phyloP scores from a whole-genome alignment of 1,140 invertebrate genomes.

The Coboldia fuscipes region DNA sequence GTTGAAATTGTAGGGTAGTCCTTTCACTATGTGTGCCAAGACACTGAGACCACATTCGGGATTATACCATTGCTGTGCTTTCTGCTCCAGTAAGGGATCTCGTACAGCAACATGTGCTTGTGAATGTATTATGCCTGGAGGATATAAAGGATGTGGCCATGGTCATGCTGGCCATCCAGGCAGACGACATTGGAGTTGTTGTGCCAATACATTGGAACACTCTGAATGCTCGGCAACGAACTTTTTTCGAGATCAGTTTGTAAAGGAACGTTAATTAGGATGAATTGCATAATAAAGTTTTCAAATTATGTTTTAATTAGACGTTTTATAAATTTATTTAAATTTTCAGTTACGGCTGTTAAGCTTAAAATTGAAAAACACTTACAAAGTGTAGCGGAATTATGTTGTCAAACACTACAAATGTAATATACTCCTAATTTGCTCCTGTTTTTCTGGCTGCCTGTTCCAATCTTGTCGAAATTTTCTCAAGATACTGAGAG shows the following conservation, averaged over 20 bases:
- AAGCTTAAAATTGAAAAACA: no score
- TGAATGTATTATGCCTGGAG: constrained; percentile 41
- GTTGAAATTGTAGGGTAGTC: constrained; percentile 26
- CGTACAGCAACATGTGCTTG: constrained; percentile 45
- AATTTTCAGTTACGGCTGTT: no score
- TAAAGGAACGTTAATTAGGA: neutral
- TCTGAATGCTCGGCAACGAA: constrained; percentile 26
- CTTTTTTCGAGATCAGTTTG: constrained; percentile 3
- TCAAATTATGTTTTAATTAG: no score
- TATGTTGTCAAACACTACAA: no score
- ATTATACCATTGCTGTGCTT: constrained; percentile 58
- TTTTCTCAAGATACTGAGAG: no score
- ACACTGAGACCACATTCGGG: constrained; percentile 35
- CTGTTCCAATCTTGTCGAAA: no score
- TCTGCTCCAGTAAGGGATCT: constrained; percentile 52
- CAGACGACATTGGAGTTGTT: constrained; percentile 60
- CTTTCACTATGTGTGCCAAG: constrained; percentile 30
- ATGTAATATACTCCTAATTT: no score
- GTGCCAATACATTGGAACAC: constrained; percentile 35
- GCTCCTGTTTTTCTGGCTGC: no score
- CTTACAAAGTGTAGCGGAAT: no score
- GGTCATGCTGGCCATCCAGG: constrained; percentile 56
- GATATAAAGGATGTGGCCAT: constrained; percentile 58
- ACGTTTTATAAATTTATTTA: no score
- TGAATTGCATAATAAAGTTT: no score